Evolutionary conservation across 2,113 vertebrate species (phyloP).

Genomic region (Procavia capensis): DNA sequence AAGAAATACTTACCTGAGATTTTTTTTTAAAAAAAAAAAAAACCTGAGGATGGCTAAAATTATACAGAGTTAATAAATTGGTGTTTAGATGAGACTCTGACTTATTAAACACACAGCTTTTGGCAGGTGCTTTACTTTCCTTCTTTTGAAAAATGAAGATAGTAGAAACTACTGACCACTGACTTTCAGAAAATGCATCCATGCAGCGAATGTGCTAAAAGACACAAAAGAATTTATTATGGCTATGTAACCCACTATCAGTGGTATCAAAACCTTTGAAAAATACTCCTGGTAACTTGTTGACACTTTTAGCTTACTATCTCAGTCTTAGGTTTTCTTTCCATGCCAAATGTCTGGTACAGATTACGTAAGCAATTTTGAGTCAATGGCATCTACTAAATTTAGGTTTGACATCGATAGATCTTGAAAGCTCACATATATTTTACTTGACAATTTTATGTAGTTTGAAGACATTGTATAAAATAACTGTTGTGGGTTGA

Average conservation of each 20-base stretch:
- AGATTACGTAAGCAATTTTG: conserved; percentile 3
- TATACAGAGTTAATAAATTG: not conserved
- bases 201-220: not conserved
- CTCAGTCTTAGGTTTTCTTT: not conserved
- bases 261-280: not conserved
- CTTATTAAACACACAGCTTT: not conserved
- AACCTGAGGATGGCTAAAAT: not conserved
- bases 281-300: not conserved
- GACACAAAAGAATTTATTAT: not conserved
- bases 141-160: not conserved
- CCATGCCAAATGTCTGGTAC: not conserved
- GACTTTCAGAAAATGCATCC: conserved; percentile 1
- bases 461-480: not conserved
- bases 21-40: too few species aligned
- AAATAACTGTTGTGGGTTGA: not conserved
- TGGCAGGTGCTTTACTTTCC: not conserved
- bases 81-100: not conserved
- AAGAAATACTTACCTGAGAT: not conserved
- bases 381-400: not conserved
- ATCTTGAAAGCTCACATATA: not conserved
- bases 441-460: not conserved
- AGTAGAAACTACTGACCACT: not conserved
- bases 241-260: not conserved
- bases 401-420: conserved; percentile 30
- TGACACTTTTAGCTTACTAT: not conserved